Evolutionary conservation across 2,113 vertebrate genomes (phyloP).

Genomic region (Actinemys pallida): DNA sequence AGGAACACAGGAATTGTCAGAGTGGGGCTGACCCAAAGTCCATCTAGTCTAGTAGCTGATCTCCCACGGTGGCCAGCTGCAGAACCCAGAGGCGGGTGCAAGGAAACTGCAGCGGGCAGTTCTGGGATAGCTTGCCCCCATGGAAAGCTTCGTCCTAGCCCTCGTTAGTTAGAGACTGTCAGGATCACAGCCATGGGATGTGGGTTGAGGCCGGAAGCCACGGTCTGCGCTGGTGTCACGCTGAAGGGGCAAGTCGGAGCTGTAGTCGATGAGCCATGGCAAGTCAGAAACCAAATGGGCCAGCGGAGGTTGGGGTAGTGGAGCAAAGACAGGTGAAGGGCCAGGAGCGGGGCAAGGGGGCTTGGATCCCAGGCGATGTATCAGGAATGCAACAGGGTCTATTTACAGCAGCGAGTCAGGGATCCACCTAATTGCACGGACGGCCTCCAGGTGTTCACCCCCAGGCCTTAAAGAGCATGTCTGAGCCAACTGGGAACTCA

Average conservation of each 20-base stretch:
- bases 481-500: neutral
- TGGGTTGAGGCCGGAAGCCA: neutral
- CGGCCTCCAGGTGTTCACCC: neutral
- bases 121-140: neutral
- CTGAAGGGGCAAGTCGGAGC: neutral
- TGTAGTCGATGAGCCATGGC: neutral
- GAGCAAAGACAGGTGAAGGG: too few relatives aligned
- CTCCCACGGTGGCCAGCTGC: neutral
- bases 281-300: neutral
- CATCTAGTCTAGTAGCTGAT: neutral
- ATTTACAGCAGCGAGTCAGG: neutral
- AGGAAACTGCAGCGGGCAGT: neutral
- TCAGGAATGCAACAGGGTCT: neutral
- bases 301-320: accelerated
- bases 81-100: neutral
- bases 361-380: neutral
- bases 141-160: neutral
- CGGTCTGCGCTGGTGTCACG: neutral
- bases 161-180: neutral
- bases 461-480: neutral
- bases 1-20: neutral
- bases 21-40: neutral
- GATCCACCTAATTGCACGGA: neutral
- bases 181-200: neutral
- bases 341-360: neutral